These are phyloP conservation scores for Bolinopsis microptera DNA, from an alignment of 37 sponge, comb jelly and placozoan genomes.

Conservation along the genomic window DNA sequence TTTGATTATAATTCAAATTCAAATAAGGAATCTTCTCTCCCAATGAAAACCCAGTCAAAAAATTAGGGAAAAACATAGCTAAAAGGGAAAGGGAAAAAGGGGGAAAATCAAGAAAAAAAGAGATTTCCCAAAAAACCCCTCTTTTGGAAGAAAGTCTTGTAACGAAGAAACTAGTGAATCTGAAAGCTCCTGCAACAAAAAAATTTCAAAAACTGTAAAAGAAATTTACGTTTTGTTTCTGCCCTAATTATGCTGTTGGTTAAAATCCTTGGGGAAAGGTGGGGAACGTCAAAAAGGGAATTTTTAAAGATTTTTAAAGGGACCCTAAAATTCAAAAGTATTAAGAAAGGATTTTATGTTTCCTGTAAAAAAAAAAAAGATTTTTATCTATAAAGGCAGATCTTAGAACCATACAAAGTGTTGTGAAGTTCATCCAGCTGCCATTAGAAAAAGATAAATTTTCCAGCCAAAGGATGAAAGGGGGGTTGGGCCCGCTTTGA, in stretches of 20 bases:
- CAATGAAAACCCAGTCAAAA: too few relatives aligned
- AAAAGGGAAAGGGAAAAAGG: not conserved
- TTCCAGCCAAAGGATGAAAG: not conserved
- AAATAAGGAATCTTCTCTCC: too few relatives aligned
- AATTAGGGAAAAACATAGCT: too few relatives aligned
- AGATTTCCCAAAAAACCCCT: not conserved
- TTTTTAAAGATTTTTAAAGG: conserved; percentile 1
- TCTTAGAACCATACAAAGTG: not conserved
- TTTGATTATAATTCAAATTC: too few relatives aligned
- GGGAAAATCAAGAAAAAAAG: too few relatives aligned
- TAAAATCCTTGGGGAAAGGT: not conserved
- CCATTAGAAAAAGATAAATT: not conserved
- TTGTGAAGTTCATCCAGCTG: not conserved
- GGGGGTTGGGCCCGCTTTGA: not conserved
- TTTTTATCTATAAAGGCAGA: not conserved
- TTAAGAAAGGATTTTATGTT: not conserved
- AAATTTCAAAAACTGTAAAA: not conserved
- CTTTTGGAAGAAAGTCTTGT: not conserved
- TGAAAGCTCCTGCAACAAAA: not conserved
- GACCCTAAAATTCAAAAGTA: not conserved
- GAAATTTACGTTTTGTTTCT: not conserved
- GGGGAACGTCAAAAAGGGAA: not conserved
- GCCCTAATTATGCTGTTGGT: conserved; percentile 13
- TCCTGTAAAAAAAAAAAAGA: not conserved
- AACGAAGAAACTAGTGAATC: not conserved